Percentiles rank a stretch among this genome's conserved stretches.
Evolutionary conservation across 2,113 vertebrate species (phyloP).

Genomic region (Carassius gibelio): DNA sequence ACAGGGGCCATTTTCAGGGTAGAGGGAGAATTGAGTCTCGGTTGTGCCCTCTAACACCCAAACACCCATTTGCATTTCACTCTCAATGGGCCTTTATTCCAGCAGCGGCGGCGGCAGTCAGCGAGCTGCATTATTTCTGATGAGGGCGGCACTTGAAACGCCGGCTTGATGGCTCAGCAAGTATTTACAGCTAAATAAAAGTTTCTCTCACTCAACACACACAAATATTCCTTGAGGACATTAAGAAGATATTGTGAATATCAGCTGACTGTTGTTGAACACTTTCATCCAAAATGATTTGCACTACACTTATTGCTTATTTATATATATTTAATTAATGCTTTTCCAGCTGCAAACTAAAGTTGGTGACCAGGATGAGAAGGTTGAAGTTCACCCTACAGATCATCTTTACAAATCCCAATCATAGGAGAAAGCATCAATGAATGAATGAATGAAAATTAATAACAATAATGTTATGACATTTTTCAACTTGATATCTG

Average conservation of each 20-base stretch:
- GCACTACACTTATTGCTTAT: not conserved
- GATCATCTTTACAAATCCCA: too few species aligned
- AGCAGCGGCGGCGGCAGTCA: slow-evolving; percentile 36
- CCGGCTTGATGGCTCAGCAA: not conserved
- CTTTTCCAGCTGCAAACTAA: too few species aligned
- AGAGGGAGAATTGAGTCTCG: slow-evolving; percentile 68
- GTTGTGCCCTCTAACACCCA: slow-evolving; percentile 63
- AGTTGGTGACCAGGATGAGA: too few species aligned
- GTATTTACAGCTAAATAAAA: not conserved
- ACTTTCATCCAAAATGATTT: not conserved
- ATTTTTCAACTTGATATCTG: too few species aligned
- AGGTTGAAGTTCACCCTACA: too few species aligned
- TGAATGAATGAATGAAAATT: too few species aligned
- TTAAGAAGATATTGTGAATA: not conserved
- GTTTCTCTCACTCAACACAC: not conserved
- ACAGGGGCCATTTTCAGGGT: slow-evolving; percentile 68
- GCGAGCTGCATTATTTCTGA: slow-evolving; percentile 51
- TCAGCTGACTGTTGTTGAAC: not conserved
- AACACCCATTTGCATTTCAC: slow-evolving; percentile 73
- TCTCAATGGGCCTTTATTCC: slow-evolving; percentile 71
- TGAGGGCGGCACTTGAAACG: not conserved
- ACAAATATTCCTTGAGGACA: not conserved
- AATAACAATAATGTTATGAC: too few species aligned
- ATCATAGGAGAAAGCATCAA: too few species aligned
- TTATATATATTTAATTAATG: too few species aligned